A percentile compares a stretch with the other conserved stretches of the same genome.
phyloP scores from a whole-genome alignment of 1,140 invertebrate species.

The Neodiprion fabricii region DNA sequence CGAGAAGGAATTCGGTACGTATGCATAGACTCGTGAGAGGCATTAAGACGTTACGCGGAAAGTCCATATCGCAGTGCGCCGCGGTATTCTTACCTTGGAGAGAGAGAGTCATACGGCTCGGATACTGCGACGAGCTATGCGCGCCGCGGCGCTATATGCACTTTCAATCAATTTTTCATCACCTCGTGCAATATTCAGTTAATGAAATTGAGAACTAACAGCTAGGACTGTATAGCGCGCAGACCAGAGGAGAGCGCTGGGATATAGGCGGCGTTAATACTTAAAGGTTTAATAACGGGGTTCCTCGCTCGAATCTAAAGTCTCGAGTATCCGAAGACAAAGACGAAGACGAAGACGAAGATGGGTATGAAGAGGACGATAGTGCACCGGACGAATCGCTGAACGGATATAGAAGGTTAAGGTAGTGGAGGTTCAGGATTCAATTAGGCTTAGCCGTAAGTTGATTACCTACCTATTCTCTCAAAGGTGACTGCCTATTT shows the following conservation, averaged over 20 bases:
- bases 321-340: background rate
- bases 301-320: background rate
- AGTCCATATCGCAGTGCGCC: too few species aligned
- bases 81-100: too few species aligned
- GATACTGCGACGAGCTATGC: too few species aligned
- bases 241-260: background rate
- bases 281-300: background rate
- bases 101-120: too few species aligned
- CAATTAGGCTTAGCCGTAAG: conserved; percentile 7
- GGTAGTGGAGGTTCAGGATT: background rate
- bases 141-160: background rate
- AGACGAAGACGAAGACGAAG: background rate
- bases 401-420: conserved; percentile 1
- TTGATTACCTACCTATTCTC: conserved; percentile 4
- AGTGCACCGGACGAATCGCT: background rate
- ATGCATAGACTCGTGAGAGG: too few species aligned
- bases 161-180: background rate
- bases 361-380: background rate
- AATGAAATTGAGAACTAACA: conserved; percentile 5
- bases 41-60: too few species aligned
- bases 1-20: too few species aligned
- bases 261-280: background rate
- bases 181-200: background rate
- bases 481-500: background rate
- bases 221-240: background rate